A percentile compares a stretch with the other conserved stretches of the same genome.
These are phyloP conservation scores for Noctua pronuba DNA, from an alignment of 2,888 invertebrate species.

Conservation along the genomic window DNA sequence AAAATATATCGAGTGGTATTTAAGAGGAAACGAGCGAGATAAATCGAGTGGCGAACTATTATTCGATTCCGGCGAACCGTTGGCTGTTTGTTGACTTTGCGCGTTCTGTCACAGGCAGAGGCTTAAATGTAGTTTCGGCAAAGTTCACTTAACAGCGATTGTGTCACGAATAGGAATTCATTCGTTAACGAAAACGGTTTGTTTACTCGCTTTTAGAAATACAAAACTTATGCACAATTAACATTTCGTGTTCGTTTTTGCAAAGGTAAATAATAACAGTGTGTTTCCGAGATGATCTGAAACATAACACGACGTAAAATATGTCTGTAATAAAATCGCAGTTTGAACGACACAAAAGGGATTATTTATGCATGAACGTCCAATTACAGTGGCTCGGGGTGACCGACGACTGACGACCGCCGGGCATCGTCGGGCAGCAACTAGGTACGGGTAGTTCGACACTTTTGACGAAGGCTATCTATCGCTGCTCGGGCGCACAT, in stretches of 20 bases:
- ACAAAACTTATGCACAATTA: not conserved
- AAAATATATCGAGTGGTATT: constrained; percentile 65
- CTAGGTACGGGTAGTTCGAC: constrained; percentile 53
- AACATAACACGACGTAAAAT: not conserved
- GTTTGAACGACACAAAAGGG: constrained; percentile 31
- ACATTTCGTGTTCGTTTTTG: not conserved
- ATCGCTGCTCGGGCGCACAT: constrained; percentile 68
- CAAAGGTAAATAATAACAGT: not conserved
- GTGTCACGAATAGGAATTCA: constrained; percentile 44
- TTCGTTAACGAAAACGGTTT: constrained; percentile 40
- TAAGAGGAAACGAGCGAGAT: constrained; percentile 60
- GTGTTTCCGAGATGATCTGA: not conserved
- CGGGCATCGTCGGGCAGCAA: constrained; percentile 23
- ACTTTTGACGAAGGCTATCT: constrained; percentile 73
- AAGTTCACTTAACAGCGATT: constrained; percentile 52
- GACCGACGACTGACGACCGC: constrained; percentile 11
- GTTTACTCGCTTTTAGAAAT: constrained; percentile 13
- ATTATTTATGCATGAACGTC: constrained; percentile 55
- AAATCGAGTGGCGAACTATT: constrained; percentile 60
- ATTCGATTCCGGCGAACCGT: constrained; percentile 54
- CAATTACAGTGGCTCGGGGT: constrained; percentile 46
- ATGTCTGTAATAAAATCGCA: constrained; percentile 14
- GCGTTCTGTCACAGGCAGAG: constrained; percentile 44
- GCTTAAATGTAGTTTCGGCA: constrained; percentile 56
- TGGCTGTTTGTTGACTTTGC: constrained; percentile 56